These are phyloP conservation scores for Doryteuthis pealeii DNA, from an alignment of 1,140 invertebrate genomes.

Conservation along the genomic window DNA sequence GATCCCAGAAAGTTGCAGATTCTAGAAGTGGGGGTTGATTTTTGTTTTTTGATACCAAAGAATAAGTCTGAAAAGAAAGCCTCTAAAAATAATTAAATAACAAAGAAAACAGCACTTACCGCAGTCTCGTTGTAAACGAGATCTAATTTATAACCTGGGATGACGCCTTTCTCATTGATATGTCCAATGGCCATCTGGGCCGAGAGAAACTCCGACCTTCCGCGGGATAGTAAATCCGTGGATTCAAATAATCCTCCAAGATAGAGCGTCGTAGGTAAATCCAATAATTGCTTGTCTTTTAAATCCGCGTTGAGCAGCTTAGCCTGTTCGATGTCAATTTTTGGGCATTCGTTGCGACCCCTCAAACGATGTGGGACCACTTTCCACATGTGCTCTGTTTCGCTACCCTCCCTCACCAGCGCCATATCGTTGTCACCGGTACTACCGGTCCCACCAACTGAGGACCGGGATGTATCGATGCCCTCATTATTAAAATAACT, in stretches of 20 bases:
- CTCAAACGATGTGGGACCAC: neutral
- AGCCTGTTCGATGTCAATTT: neutral
- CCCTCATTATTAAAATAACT: neutral
- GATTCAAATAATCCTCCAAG: constrained; percentile 75
- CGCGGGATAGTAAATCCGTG: constrained; percentile 63
- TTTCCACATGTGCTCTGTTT: neutral
- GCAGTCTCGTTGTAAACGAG: constrained; percentile 79
- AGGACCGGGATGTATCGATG: neutral
- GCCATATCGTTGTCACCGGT: neutral
- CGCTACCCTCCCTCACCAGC: neutral
- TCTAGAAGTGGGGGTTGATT: no score
- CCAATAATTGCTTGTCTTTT: neutral
- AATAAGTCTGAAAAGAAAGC: no score
- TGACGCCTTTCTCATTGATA: constrained; percentile 70
- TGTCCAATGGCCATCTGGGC: constrained; percentile 74
- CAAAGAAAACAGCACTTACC: constrained; percentile 62
- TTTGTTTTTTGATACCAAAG: no score
- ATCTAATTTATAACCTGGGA: constrained; percentile 72
- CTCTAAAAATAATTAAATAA: no score
- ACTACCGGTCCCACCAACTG: neutral
- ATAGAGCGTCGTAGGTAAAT: constrained; percentile 21
- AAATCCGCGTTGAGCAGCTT: neutral
- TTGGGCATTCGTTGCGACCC: neutral
- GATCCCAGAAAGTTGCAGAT: no score
- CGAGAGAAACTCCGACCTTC: constrained; percentile 73